Conservation (phyloP, 2,113 vertebrate genomes). For the Orientallactaga bullata region DNA sequence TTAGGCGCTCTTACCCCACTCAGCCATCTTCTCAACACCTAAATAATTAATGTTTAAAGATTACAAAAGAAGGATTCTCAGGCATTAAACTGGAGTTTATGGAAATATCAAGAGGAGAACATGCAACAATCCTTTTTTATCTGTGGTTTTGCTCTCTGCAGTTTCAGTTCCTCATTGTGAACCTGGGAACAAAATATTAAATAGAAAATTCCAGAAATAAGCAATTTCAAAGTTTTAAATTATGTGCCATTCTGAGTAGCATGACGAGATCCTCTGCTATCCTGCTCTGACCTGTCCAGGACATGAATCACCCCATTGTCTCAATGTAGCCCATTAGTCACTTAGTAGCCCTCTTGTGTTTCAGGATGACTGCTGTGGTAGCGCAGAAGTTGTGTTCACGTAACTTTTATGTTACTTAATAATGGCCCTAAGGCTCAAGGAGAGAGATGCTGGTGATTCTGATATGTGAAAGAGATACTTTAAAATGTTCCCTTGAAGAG, state of each 20-base stretch:
- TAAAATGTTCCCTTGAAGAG: background rate
- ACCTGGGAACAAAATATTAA: background rate
- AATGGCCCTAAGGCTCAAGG: background rate
- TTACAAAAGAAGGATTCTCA: background rate
- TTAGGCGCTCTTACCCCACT: too few relatives aligned
- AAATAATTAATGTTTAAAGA: too few relatives aligned
- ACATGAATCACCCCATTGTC: background rate
- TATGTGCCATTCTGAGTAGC: background rate
- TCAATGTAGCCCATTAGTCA: background rate
- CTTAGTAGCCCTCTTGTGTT: background rate
- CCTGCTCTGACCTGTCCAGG: too few relatives aligned
- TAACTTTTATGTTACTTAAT: background rate
- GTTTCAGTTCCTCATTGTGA: background rate
- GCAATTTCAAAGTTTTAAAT: background rate
- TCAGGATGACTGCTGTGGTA: background rate
- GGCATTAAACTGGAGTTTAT: background rate
- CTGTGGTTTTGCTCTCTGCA: background rate
- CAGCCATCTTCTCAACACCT: too few relatives aligned
- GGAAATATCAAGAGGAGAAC: background rate
- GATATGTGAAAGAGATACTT: background rate
- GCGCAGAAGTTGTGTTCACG: background rate
- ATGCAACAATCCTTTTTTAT: background rate
- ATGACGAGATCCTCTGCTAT: too few relatives aligned
- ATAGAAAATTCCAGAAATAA: background rate
- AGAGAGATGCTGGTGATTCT: background rate